These are phyloP conservation scores for Priocnemis perturbator DNA, from an alignment of 2,888 invertebrate species.

Conservation along the genomic window DNA sequence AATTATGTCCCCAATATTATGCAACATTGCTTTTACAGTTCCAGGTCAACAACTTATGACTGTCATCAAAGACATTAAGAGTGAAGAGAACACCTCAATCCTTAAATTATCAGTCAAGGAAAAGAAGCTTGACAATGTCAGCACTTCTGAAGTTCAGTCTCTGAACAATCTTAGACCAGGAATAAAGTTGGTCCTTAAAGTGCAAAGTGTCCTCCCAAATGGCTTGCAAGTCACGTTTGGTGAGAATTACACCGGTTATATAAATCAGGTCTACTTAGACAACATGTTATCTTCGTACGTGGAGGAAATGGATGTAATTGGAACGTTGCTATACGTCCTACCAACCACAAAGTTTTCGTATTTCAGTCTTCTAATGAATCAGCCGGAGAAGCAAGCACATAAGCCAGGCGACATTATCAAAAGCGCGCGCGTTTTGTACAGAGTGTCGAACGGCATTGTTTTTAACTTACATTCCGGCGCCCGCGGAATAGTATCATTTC, in stretches of 20 bases:
- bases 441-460: conserved; percentile 74
- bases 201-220: conserved; percentile 73
- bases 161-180: conserved; percentile 75
- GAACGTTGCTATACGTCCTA: conserved; percentile 80
- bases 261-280: conserved; percentile 68
- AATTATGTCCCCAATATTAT: conserved; percentile 4
- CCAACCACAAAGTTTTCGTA: conserved; percentile 83
- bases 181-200: conserved; percentile 70
- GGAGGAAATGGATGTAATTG: conserved; percentile 54
- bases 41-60: conserved; percentile 80
- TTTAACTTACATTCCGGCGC: conserved; percentile 53
- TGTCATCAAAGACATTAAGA: conserved; percentile 76
- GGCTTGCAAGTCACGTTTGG: conserved; percentile 76
- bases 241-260: conserved; percentile 74
- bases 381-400: conserved; percentile 68
- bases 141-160: conserved; percentile 62
- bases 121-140: conserved; percentile 65
- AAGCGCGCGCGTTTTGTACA: conserved; percentile 77
- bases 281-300: conserved; percentile 55
- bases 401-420: conserved; percentile 79
- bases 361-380: conserved; percentile 76
- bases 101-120: conserved; percentile 76
- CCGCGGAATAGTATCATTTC: conserved; percentile 66
- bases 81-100: conserved; percentile 75
- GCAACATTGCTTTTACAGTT: conserved; percentile 70